Evolutionary conservation across 1,140 invertebrate genomes (phyloP).

Genomic region (Drusus annulatus): DNA sequence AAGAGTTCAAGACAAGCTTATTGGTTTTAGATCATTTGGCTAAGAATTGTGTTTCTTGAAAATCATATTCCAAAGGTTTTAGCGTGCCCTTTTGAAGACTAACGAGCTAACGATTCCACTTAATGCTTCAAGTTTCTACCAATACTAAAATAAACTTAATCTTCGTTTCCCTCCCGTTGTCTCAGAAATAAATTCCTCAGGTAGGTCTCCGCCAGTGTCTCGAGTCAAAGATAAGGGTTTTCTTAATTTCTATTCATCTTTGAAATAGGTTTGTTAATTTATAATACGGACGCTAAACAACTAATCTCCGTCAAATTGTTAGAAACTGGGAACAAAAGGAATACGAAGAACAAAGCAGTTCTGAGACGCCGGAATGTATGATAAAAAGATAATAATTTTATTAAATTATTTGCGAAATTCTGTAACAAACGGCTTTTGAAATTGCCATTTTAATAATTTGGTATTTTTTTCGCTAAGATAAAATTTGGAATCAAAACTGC

Average conservation of each 20-base stretch:
- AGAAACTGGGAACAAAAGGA: constrained; percentile 3
- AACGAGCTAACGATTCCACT: neutral
- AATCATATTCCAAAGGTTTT: no score
- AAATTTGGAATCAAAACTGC: no score
- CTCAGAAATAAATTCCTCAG: constrained; percentile 9
- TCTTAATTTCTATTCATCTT: constrained; percentile 34
- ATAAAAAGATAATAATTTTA: neutral
- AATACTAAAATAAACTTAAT: neutral
- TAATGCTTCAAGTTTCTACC: neutral
- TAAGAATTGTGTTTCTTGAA: no score
- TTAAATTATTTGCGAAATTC: neutral
- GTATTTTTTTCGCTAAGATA: no score
- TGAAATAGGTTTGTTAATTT: constrained; percentile 35
- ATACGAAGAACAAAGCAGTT: neutral
- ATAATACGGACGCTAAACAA: constrained; percentile 31
- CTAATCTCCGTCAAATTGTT: constrained; percentile 37
- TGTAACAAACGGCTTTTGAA: no score
- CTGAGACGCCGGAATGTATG: constrained; percentile 1
- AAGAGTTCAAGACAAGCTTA: no score
- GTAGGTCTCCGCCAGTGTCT: neutral
- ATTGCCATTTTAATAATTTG: no score
- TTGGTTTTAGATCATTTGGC: no score
- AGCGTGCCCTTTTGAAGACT: neutral
- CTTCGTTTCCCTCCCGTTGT: neutral
- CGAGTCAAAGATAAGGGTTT: constrained; percentile 25